These are phyloP conservation scores for Stomatorhinus walkeri DNA, from an alignment of 2,797 vertebrate genomes.

Conservation along the genomic window DNA sequence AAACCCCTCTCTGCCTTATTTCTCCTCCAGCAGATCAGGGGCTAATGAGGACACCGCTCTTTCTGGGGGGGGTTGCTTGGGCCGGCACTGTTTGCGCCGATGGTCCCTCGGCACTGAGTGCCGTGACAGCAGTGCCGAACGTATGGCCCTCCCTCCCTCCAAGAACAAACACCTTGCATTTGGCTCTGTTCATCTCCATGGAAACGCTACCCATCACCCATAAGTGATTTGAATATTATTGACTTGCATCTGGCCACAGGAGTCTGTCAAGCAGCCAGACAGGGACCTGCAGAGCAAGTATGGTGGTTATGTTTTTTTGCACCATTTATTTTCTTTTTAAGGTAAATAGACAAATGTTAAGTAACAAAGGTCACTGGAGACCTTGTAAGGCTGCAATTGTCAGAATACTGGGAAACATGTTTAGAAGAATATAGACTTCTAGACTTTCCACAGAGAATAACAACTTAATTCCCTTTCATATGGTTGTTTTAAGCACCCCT, in stretches of 20 bases:
- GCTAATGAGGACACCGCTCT: neutral
- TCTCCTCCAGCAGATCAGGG: neutral
- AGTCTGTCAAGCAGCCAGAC: neutral
- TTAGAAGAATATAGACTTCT: neutral
- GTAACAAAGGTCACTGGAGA: neutral
- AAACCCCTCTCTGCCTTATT: neutral
- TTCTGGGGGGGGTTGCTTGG: neutral
- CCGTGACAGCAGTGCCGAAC: constrained; percentile 7
- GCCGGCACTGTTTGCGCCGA: neutral
- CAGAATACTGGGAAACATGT: neutral
- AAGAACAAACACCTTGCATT: constrained; percentile 14
- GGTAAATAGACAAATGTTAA: neutral
- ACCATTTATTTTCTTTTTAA: neutral
- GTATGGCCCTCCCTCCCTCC: neutral
- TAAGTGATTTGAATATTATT: neutral
- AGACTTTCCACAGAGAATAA: neutral
- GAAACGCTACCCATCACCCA: constrained; percentile 5
- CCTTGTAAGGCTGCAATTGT: neutral
- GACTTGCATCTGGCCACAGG: neutral
- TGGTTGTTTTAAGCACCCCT: neutral
- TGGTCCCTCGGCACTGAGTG: neutral
- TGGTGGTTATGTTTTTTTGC: neutral
- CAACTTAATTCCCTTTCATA: neutral
- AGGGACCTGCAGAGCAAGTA: neutral
- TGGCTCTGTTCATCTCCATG: neutral